These are phyloP conservation scores for Ypsolopha scabrella DNA, from an alignment of 2,888 invertebrate genomes.

Conservation along the genomic window DNA sequence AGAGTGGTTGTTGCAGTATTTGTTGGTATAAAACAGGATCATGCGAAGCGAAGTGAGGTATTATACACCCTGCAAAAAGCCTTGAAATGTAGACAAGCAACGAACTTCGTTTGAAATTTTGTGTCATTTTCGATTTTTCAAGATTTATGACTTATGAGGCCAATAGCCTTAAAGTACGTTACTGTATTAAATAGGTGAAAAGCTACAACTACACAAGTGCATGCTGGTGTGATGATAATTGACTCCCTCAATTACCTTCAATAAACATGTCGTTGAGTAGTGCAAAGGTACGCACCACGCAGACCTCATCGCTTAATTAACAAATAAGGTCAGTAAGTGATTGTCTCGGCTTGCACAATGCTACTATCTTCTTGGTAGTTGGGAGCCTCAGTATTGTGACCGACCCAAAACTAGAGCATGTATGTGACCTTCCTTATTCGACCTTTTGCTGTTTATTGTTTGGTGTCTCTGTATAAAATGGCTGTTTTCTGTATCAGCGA, in stretches of 20 bases:
- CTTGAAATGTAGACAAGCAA: too few relatives aligned
- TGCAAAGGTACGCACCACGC: not conserved
- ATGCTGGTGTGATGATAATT: not conserved
- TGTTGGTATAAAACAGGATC: too few relatives aligned
- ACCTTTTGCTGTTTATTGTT: not conserved
- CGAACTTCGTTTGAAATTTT: too few relatives aligned
- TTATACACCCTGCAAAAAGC: too few relatives aligned
- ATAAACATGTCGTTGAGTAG: slow-evolving; percentile 16
- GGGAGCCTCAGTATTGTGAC: not conserved
- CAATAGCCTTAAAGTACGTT: too few relatives aligned
- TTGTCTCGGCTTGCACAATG: not conserved
- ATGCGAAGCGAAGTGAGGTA: too few relatives aligned
- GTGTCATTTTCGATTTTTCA: too few relatives aligned
- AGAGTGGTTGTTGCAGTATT: too few relatives aligned
- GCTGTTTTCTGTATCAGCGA: not conserved
- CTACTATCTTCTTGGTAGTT: not conserved
- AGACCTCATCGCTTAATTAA: not conserved
- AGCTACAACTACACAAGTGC: slow-evolving; percentile 1
- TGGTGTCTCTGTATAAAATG: not conserved
- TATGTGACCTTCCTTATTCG: not conserved
- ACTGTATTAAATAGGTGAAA: too few relatives aligned
- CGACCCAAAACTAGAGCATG: too few relatives aligned
- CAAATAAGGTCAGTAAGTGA: not conserved
- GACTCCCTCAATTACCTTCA: slow-evolving; percentile 17
- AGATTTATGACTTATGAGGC: too few relatives aligned